A percentile compares a stretch with the other conserved stretches of the same genome.
Conservation (phyloP, 1,140 invertebrate species). For the Drosophila suzukii region DNA sequence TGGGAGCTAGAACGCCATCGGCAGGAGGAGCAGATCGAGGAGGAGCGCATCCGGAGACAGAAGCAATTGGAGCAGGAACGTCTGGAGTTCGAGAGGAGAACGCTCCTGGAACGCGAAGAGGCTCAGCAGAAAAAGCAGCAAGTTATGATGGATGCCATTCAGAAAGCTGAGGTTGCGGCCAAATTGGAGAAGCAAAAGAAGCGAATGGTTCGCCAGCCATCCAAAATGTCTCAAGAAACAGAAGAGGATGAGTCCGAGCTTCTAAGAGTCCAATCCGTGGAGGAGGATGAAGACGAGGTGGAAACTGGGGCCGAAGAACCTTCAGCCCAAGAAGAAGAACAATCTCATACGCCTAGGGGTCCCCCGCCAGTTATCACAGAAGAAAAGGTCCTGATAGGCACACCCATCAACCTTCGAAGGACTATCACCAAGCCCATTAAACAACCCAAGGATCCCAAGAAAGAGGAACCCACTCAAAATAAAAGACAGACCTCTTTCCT, state of each 20-base stretch:
- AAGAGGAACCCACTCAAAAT: slow-evolving; percentile 3
- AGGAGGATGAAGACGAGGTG: slow-evolving; percentile 46
- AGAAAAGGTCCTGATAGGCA: slow-evolving; percentile 80
- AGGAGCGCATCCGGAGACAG: slow-evolving; percentile 86
- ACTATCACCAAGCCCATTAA: slow-evolving; percentile 72
- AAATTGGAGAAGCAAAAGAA: slow-evolving; percentile 85
- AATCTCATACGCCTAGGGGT: slow-evolving; percentile 33
- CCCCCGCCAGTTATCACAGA: slow-evolving; percentile 44
- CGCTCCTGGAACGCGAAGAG: slow-evolving; percentile 86
- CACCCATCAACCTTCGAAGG: slow-evolving; percentile 79
- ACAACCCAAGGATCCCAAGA: slow-evolving; percentile 17
- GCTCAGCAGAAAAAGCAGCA: slow-evolving; percentile 86
- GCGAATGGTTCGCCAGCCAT: slow-evolving; percentile 53
- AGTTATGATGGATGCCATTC: slow-evolving; percentile 85
- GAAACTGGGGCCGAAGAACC: background rate
- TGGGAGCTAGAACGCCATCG: slow-evolving; percentile 87
- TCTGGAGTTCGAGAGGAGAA: slow-evolving; percentile 85
- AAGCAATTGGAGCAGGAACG: slow-evolving; percentile 86
- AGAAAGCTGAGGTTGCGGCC: slow-evolving; percentile 86
- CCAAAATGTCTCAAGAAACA: slow-evolving; percentile 19
- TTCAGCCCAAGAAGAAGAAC: background rate
- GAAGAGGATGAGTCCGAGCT: slow-evolving; percentile 27
- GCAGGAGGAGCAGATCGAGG: slow-evolving; percentile 87
- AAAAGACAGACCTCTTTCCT: slow-evolving; percentile 10
- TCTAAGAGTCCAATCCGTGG: slow-evolving; percentile 55